Base-by-base conservation (phyloP, 2,113 vertebrate species). In the Columba janthina region DNA sequence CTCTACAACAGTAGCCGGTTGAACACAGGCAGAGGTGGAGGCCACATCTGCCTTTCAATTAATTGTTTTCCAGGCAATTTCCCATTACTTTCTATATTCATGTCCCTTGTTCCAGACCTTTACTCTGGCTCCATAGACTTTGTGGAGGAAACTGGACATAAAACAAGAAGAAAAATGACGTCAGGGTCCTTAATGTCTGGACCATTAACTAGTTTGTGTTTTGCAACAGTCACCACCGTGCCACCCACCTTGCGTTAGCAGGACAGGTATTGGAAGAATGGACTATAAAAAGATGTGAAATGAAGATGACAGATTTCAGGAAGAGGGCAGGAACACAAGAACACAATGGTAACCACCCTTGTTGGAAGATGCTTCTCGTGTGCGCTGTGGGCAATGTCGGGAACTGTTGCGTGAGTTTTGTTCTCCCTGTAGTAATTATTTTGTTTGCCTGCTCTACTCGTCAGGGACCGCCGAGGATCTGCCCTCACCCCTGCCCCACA, bases 191-290 rank as follows among this genome's bases (percentile, higher is more conserved):
- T 15, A 3, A 11, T 2, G 70, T 13, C 24, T 9, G 31, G 32
- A 11, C 32, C 31, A 8, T 28, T 36, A 56, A 4, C 5, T 1
- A 4, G 31, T 5, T 0, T 2, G 2, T 0, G 22, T 89, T 95
- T 86, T 36, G 69, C 65, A 74, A 51, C 8, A 26, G 67, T 67
- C 66, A 34, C 65, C 40, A 64, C 48, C 0, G 17, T 38, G 66
- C 21, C 78, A 65, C 44, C 11, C 4, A 0, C 0, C 25, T 53
- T 42, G 56, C 2, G 0, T 54, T 1, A 18, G 38, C 44, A 71
- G 38, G 46, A 51, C 80, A 81, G 72, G 77, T 72, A 20, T 16
- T 3, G 18, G 42, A 5, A 62, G 40, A 32, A 36, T 0, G 16
- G 6, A 21, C 15, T 38, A 20, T 14, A 2, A 9, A 32, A 28